Conservation (phyloP, 2,113 vertebrate genomes). For the Psettodes erumei region DNA sequence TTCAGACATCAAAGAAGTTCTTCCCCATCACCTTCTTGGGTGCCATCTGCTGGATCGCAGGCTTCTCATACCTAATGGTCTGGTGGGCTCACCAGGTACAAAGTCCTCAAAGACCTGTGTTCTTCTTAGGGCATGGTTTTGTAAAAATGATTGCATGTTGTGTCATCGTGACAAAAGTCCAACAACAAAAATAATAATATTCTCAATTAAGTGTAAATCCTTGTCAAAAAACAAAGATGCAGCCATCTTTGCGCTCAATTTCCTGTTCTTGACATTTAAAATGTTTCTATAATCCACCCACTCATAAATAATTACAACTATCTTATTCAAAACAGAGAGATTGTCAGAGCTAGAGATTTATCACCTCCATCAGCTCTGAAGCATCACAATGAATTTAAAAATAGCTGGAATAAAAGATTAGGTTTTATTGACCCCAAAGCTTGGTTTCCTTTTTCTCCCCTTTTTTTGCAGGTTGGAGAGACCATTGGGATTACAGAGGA, state of each 20-base stretch:
- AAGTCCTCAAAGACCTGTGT: neutral
- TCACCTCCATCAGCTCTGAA: conserved; percentile 38
- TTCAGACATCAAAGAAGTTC: conserved; percentile 88
- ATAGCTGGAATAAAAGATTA: conserved; percentile 64
- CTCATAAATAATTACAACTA: conserved; percentile 25
- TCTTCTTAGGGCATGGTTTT: neutral
- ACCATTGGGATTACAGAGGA: conserved; percentile 96
- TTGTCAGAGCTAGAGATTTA: conserved; percentile 13
- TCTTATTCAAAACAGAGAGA: conserved; percentile 28
- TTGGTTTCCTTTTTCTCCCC: conserved; percentile 29
- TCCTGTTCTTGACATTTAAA: conserved; percentile 25
- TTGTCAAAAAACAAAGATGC: conserved; percentile 5
- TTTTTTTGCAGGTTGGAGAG: conserved; percentile 88
- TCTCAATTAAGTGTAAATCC: conserved; percentile 16
- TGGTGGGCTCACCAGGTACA: conserved; percentile 98
- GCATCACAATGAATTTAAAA: conserved; percentile 59
- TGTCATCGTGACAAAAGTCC: neutral
- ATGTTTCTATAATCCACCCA: conserved; percentile 36
- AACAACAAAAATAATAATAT: neutral
- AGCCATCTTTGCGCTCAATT: conserved; percentile 8
- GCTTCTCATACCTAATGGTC: conserved; percentile 97
- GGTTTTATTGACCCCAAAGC: conserved; percentile 61
- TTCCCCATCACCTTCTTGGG: conserved; percentile 92
- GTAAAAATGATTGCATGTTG: neutral
- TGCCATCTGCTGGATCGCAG: conserved; percentile 92